Base-by-base conservation (phyloP, 2,888 invertebrate species). In the Drosophila lutescens region DNA sequence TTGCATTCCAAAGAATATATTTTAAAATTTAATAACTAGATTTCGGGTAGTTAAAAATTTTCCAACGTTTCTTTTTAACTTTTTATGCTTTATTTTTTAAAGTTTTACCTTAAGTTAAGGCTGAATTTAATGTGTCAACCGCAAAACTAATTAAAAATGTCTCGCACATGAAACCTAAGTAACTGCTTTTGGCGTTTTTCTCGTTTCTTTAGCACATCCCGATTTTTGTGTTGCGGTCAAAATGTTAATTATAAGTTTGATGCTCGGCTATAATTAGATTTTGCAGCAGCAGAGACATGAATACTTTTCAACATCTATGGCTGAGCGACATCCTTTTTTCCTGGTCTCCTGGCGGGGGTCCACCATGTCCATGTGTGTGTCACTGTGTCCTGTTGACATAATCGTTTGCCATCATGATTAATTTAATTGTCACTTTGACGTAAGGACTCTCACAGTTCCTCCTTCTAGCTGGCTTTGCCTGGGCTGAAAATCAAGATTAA, bases 391-490 rank as follows among this genome's bases (percentile, higher is more conserved):
- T 84, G 89, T 88, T 87, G 87, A 85, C 87, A 89, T 89, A 89
- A 88, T 89, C 89, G 86, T 88, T 79, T 82, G 86, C 74, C 84
- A 78, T 71, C 80, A 78, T 90, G 90, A 89, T 89, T 89, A 86
- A 89, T 90, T 89, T 90, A 89, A 90, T 89, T 90, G 89, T 90
- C 88, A 89, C 84, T 90, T 88, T 89, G 82, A 89, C 77, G 80
- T 75, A 78, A 88, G 78, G 66, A 49, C 55, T 61, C 56, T 38
- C 12, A 32, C 63, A 30, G 58, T 12, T 59, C 44, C n/a, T 47
- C 15, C 38, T 55, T 43, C 46, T 23, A 47, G 44, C 69, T 47
- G 43, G 51, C 46, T 47, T 41, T 54, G 51, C 53, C 41, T 57
- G 50, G 26, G 49, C 53, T 54, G 53, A 84, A 83, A 85, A 86